Conservation (phyloP, 2,113 vertebrate species). For the Pseudopodoces humilis region DNA sequence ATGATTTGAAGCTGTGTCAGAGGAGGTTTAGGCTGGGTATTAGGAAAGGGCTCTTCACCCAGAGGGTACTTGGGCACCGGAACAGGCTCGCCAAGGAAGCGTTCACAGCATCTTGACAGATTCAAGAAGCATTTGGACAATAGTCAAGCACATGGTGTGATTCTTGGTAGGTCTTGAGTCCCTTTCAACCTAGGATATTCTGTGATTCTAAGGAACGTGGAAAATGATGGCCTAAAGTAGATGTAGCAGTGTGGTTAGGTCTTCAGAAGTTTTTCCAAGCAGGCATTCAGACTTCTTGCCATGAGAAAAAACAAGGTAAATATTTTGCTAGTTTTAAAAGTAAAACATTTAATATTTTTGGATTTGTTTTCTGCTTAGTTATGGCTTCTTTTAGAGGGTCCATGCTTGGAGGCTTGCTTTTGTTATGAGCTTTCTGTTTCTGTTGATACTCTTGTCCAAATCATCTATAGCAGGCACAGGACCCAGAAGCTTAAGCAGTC, state of each 20-base stretch:
- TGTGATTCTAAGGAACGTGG: not conserved
- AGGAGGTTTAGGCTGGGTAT: not conserved
- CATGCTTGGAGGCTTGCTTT: not conserved
- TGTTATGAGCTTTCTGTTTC: not conserved
- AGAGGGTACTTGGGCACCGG: not conserved
- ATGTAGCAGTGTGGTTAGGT: not conserved
- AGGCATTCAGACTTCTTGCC: not conserved
- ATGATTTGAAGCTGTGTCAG: not conserved
- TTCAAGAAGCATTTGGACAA: not conserved
- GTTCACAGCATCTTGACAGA: not conserved
- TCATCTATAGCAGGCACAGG: not conserved
- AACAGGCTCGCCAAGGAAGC: not conserved
- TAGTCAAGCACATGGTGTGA: not conserved
- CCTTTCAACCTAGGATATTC: not conserved
- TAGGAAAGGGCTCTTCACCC: rapidly evolving
- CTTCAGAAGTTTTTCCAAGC: not conserved
- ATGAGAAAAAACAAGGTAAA: not conserved
- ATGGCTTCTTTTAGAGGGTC: not conserved
- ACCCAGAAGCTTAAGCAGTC: not conserved
- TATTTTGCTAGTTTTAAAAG: not conserved
- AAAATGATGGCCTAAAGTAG: not conserved
- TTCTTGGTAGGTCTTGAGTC: not conserved
- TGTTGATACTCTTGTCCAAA: not conserved
- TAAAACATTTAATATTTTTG: not conserved
- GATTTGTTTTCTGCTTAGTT: not conserved